phyloP scores from a whole-genome alignment of 1,140 invertebrate genomes.

The Drosophila rhopaloa region DNA sequence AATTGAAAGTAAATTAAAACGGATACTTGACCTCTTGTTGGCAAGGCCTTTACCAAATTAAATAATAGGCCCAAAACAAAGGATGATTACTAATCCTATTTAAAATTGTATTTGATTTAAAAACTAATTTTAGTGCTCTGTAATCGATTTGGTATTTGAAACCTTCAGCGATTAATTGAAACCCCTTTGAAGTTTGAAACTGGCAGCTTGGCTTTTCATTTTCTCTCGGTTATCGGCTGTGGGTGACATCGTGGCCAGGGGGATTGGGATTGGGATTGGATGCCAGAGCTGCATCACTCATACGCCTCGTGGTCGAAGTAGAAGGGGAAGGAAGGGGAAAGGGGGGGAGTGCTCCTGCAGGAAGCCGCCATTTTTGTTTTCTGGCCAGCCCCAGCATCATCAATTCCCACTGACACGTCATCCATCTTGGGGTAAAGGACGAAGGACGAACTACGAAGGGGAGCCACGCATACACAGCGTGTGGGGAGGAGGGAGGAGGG shows the following conservation, averaged over 20 bases:
- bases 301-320: slow-evolving; percentile 31
- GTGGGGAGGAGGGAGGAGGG: not conserved
- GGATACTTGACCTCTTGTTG: too few species aligned
- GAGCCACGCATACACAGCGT: slow-evolving; percentile 18
- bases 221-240: slow-evolving; percentile 8
- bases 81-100: too few species aligned
- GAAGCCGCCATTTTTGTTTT: slow-evolving; percentile 76
- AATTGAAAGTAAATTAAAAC: too few species aligned
- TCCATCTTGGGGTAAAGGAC: slow-evolving; percentile 64
- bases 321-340: not conserved
- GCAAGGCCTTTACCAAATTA: too few species aligned
- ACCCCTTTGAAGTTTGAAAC: not conserved
- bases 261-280: slow-evolving; percentile 12
- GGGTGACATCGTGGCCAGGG: slow-evolving; percentile 15
- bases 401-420: slow-evolving; percentile 83
- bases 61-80: too few species aligned
- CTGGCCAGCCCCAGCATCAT: slow-evolving; percentile 71
- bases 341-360: slow-evolving; percentile 18
- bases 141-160: not conserved
- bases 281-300: slow-evolving; percentile 37
- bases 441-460: slow-evolving; percentile 4
- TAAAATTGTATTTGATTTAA: too few species aligned
- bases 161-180: slow-evolving; percentile 10
- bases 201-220: not conserved
- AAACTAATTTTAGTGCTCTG: not conserved